Base-by-base conservation (phyloP, 2,888 invertebrate species). In the Hymenopus coronatus region DNA sequence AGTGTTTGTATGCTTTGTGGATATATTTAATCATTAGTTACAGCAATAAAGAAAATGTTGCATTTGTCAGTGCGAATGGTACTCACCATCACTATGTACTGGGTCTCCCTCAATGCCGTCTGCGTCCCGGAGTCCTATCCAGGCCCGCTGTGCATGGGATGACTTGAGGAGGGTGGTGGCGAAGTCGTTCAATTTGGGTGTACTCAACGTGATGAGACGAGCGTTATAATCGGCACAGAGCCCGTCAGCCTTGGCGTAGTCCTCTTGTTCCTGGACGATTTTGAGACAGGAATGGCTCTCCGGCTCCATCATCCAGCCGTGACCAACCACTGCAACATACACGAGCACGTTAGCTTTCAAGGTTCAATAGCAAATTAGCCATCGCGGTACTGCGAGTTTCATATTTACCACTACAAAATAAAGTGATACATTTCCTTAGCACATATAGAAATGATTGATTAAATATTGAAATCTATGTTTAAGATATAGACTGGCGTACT, bases 111-210 rank as follows among this genome's bases (percentile, higher is more conserved):
- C 88, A 4, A 70, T 15, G 12, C 82, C 40, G 30, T 82, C 88
- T 15, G 82, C 83, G 40, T 88, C 88, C 40, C 54, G 28, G 15
- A 88, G 88, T 12, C 88, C 88, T 28, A 88, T 88, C 88, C 88
- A 88, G 25, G 88, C 88, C 12, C 28, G 82, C 82, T 82, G 88
- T 25, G 88, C 88, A 82, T 15, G 30, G 2, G 88, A 27, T 12
- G 82, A 12, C 82, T 81, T 28, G 7, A 88, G 88, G 25, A 88
- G 14, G 25, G 28, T 28, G 30, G 82, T 81, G 28, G 88, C 88
- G 15, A 88, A 30, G 27, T 30, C 88, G 30, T 88, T 88, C 3
- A 82, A 27, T 28, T 81, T 40, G 25, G 88, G 82, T 8, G 88
- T 28, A 1, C n/a, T 28, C n/a, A 88, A 40, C 30, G 88, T 88